A percentile compares a stretch with the other conserved stretches of the same genome.
Conservation (phyloP, 2,888 invertebrate genomes). For the Nomada fabriciana region DNA sequence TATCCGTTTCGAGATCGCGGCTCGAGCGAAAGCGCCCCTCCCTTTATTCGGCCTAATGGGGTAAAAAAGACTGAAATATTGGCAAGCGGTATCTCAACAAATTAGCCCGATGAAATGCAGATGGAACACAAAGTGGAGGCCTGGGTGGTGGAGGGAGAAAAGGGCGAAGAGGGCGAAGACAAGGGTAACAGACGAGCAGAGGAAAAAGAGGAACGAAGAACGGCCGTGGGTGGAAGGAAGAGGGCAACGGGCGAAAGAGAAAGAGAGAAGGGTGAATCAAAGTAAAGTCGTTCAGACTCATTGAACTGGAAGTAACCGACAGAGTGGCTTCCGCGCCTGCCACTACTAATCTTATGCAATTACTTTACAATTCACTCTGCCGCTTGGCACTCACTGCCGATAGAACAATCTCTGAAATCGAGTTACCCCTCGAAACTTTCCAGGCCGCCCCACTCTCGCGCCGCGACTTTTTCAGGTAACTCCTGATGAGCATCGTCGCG, state of each 20-base stretch:
- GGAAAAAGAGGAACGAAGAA: slow-evolving; percentile 63
- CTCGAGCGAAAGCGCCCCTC: slow-evolving; percentile 63
- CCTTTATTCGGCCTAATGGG: slow-evolving; percentile 77
- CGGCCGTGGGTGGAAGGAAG: slow-evolving; percentile 23
- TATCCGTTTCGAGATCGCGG: slow-evolving; percentile 80
- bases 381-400: slow-evolving; percentile 81
- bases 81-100: slow-evolving; percentile 84
- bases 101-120: slow-evolving; percentile 83
- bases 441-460: slow-evolving; percentile 47
- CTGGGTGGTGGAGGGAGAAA: slow-evolving; percentile 36
- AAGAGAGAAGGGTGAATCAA: slow-evolving; percentile 78
- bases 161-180: slow-evolving; percentile 59
- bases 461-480: slow-evolving; percentile 56
- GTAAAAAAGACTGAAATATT: slow-evolving; percentile 83
- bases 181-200: slow-evolving; percentile 57
- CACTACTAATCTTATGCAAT: slow-evolving; percentile 84
- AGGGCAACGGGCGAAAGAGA: slow-evolving; percentile 46
- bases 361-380: slow-evolving; percentile 84
- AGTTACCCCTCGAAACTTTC: slow-evolving; percentile 78
- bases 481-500: slow-evolving; percentile 48
- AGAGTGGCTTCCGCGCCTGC: slow-evolving; percentile 82
- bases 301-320: slow-evolving; percentile 84
- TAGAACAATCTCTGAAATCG: slow-evolving; percentile 81
- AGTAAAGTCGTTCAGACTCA: slow-evolving; percentile 84
- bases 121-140: slow-evolving; percentile 77